Percentiles rank a stretch among this genome's conserved stretches.
Conservation (phyloP, 1,140 invertebrate species). For the Hyles euphorbiae region DNA sequence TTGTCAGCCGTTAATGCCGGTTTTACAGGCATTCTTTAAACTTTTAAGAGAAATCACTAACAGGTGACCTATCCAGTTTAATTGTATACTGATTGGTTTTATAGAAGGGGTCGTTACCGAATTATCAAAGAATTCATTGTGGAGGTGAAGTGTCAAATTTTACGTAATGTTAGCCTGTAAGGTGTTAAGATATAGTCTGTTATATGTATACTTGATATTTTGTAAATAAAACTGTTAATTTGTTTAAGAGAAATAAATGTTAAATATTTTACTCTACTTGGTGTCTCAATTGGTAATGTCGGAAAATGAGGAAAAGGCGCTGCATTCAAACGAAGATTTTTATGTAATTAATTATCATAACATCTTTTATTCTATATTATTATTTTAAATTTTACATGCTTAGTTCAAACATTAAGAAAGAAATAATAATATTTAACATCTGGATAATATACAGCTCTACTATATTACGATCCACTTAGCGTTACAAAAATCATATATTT, state of each 20-base stretch:
- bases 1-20: too few relatives aligned
- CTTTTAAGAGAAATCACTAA: too few relatives aligned
- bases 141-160: slow-evolving; percentile 21
- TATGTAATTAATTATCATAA: slow-evolving; percentile 75
- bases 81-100: too few relatives aligned
- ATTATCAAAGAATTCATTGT: slow-evolving; percentile 6
- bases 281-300: not conserved
- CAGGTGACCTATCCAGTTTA: too few relatives aligned
- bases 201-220: slow-evolving; percentile 27
- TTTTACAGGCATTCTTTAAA: too few relatives aligned
- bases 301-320: slow-evolving; percentile 42
- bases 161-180: slow-evolving; percentile 18
- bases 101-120: too few relatives aligned
- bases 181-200: slow-evolving; percentile 19
- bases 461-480: slow-evolving; percentile 65
- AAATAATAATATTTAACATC: slow-evolving; percentile 74
- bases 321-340: slow-evolving; percentile 65
- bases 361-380: slow-evolving; percentile 75
- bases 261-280: slow-evolving; percentile 23
- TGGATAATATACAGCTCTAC: slow-evolving; percentile 71
- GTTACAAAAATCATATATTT: slow-evolving; percentile 57
- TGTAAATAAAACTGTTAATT: slow-evolving; percentile 31
- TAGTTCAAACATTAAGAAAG: slow-evolving; percentile 73
- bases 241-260: slow-evolving; percentile 35
- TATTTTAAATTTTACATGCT: slow-evolving; percentile 75